These are phyloP conservation scores for Pelobates cultripes DNA, from an alignment of 2,797 vertebrate species.

Conservation along the genomic window DNA sequence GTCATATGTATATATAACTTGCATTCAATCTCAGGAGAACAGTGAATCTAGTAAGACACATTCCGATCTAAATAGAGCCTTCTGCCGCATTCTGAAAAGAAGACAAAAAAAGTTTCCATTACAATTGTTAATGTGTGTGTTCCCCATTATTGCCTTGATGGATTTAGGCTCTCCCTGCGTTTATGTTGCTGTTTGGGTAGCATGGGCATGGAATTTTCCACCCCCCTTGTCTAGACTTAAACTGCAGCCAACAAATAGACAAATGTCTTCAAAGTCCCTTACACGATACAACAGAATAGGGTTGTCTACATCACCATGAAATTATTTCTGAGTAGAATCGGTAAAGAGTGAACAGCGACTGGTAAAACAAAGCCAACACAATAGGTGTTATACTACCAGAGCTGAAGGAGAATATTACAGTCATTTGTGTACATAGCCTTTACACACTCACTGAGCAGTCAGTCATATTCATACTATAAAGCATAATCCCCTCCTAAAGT, in stretches of 20 bases:
- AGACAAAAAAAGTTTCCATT: conserved; percentile 10
- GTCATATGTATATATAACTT: background rate
- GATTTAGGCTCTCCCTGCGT: conserved; percentile 62
- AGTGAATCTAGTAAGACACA: conserved; percentile 5
- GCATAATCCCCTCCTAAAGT: no score
- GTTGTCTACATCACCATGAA: conserved; percentile 9
- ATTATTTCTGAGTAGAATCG: background rate
- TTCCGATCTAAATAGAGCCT: conserved; percentile 1
- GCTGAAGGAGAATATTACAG: background rate
- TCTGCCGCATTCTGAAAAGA: background rate
- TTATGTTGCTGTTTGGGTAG: conserved; percentile 59
- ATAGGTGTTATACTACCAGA: background rate
- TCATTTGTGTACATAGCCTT: background rate
- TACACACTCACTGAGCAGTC: no score
- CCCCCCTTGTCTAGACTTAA: conserved; percentile 58
- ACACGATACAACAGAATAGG: conserved; percentile 56
- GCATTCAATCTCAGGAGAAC: conserved; percentile 1
- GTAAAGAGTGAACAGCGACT: background rate
- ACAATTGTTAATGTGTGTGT: conserved; percentile 57
- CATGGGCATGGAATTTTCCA: conserved; percentile 57
- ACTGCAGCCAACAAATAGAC: conserved; percentile 58
- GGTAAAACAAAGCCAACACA: background rate
- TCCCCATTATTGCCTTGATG: conserved; percentile 63
- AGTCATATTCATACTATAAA: no score
- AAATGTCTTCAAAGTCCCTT: conserved; percentile 59